These are phyloP conservation scores for Catamblyrhynchus diadema DNA, from an alignment of 2,797 vertebrate genomes.

Conservation along the genomic window DNA sequence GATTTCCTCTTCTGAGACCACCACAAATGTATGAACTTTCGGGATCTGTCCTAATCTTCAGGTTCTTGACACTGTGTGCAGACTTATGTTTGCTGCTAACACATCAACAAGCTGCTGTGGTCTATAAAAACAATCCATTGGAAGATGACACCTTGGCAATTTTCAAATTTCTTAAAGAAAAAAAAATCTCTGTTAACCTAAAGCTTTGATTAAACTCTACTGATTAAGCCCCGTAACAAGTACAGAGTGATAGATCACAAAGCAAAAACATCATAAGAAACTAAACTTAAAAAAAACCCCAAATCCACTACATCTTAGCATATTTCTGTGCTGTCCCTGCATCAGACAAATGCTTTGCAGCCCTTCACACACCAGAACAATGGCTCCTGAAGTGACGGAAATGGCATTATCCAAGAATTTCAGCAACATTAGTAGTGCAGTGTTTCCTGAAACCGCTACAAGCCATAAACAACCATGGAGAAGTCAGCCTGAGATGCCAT, in stretches of 20 bases:
- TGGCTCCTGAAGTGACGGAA: background rate
- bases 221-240: background rate
- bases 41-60: background rate
- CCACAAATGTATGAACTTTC: background rate
- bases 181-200: background rate
- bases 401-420: background rate
- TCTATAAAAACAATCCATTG: background rate
- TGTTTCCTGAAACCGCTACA: background rate
- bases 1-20: background rate
- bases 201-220: background rate
- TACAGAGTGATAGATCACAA: background rate
- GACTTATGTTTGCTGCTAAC: background rate
- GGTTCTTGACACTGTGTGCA: background rate
- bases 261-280: background rate
- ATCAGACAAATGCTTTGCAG: conserved; percentile 29
- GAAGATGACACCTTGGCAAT: background rate
- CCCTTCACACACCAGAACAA: conserved; percentile 30
- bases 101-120: background rate
- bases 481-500: background rate
- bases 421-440: background rate
- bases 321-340: background rate
- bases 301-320: background rate
- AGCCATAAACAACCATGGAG: background rate
- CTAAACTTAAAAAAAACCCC: accelerated
- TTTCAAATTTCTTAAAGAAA: background rate